Base-by-base conservation (phyloP, 2,797 vertebrate species). In the Melanotaenia parkinsoni region DNA sequence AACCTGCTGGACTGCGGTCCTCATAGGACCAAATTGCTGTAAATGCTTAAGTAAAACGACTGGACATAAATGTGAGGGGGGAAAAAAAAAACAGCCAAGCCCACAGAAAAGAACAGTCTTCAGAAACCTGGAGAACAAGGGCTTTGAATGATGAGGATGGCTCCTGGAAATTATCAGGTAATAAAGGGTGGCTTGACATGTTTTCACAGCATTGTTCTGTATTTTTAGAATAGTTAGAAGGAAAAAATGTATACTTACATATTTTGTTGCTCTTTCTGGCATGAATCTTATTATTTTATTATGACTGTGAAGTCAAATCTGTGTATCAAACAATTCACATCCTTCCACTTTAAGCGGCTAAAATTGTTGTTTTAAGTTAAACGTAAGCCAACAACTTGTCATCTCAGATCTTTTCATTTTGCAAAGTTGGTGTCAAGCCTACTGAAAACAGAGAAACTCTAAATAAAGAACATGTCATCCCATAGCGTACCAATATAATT, bases 371-470 rank as follows among this genome's bases (percentile, higher is more conserved):
- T 75, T 63, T n/a, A 22, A 37, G 9, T 37, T 76, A 37, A 59
- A 14, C 12, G 33, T 33, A 18, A 74, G 35, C 51, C 16, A 32
- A 35, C 13, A 63, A 65, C 60, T 62, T 22, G 59, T 62, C 32
- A 26, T 26, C 35, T 59, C 1, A 37, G 40, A 63, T 76, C 8
- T 51, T 33, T 58, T 59, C 10, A 57, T 24, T 58, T 35, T 54
- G 54, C 32, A 40, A 9, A 61, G 63, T 24, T 59, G 38, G n/a
- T 35, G 65, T 71, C 32, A 69, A 78, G 40, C 54, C 47, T 3
- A 37, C 35, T 67, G 37, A 68, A 85, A 86, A 82, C 47, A 57
- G 63, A 63, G 66, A 73, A 85, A 53, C 70, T 47, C 77, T 54
- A 22, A 82, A 70, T 67, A 77, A 81, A 80, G 43, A 76, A 18